Evolutionary conservation across 2,888 invertebrate species (phyloP), one percentile per base, ranked within the genome.

Genomic region (Lysandra coridon): DNA sequence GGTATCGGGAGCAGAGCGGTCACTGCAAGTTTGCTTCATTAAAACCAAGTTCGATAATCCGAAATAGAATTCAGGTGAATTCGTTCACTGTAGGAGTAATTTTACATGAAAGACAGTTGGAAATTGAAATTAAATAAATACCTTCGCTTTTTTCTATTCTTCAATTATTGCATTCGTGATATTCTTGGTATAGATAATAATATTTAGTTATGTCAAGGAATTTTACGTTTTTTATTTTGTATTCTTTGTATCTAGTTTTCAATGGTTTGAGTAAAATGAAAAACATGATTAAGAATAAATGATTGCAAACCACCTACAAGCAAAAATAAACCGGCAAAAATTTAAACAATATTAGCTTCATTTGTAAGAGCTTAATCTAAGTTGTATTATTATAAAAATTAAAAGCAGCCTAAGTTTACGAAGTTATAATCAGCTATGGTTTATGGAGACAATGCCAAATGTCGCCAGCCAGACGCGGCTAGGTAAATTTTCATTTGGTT

Each of bases 11-110:
- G 79, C 62, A n/a, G 62, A 75, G 64, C 79, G 79, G 75, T 75
- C 75, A 60, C 44, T 75, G 77, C 64, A 80, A 81, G 82, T 80
- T 82, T 80, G 81, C 82, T 83, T 83, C 81, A 83, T 83, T 83
- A 83, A 81, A 82, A 79, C 78, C 77, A 62, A 79, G 44, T 33
- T 76, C 57, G 76, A 76, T 76, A 57, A 76, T 76, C 76, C 53
- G 2, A 57, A 76, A 76, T 53, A 23, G 33, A 76, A 76, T 76
- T 33, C 64, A 30, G 64, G 30, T 30, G n/a, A 64, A 23, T 64
- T 23, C 12, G 30, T 64, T 64, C 10, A 30, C 30, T 30, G 30
- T 64, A 57, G 74, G n/a, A 23, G 40, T 73, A 17, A 37, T 73
- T 40, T 73, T 40, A 12, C 5, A 37, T 2, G 1, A 12, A 30